Percentiles rank a stretch among this genome's conserved stretches.
phyloP scores from a whole-genome alignment of 2,113 vertebrate genomes.

The Hippocampus abdominalis region DNA sequence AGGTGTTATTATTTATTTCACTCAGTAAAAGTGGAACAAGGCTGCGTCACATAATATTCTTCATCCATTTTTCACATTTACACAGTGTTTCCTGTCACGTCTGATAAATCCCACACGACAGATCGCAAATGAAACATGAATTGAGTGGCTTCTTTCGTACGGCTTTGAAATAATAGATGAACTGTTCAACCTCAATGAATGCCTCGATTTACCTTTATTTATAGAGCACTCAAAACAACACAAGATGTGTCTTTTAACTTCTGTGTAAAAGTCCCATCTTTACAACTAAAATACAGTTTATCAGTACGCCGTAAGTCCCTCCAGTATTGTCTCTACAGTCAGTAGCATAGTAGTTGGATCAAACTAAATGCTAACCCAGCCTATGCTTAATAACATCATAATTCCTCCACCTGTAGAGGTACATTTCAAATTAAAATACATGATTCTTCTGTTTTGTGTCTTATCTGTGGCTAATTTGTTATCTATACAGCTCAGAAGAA shows the following conservation, averaged over 20 bases:
- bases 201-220: not conserved
- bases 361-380: not conserved
- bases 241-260: not conserved
- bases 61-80: not conserved
- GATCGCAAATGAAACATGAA: conserved; percentile 5
- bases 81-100: conserved; percentile 2
- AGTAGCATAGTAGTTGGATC: not conserved
- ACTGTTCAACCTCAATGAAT: not conserved
- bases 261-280: too few relatives aligned
- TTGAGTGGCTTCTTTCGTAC: not conserved
- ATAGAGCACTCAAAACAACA: not conserved
- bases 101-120: not conserved
- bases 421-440: not conserved
- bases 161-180: not conserved
- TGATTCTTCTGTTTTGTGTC: too few relatives aligned
- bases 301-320: not conserved
- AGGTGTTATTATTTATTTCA: not conserved
- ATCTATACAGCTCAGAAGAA: too few relatives aligned
- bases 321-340: not conserved
- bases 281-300: too few relatives aligned
- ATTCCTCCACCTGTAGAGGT: conserved; percentile 13
- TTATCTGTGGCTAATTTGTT: too few relatives aligned
- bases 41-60: not conserved
- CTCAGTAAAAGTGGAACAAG: not conserved
- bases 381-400: not conserved